Evolutionary conservation across 2,888 invertebrate genomes (phyloP).

Genomic region (Omphaloscelis lunosa): DNA sequence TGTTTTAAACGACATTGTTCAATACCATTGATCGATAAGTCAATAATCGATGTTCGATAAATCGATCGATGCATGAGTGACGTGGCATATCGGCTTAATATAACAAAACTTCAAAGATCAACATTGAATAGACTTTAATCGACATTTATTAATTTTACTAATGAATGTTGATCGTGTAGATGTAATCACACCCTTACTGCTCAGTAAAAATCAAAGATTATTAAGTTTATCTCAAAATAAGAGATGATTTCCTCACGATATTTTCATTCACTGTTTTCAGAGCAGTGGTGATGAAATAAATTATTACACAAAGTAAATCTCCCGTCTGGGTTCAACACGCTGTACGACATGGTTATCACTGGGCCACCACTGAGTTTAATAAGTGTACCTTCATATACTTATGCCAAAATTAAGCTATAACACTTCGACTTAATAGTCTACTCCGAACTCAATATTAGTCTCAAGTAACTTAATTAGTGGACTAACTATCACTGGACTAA

Average conservation of each 20-base stretch:
- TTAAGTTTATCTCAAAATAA: too few species aligned
- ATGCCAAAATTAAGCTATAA: too few species aligned
- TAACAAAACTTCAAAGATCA: background rate
- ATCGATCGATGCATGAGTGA: background rate
- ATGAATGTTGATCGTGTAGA: background rate
- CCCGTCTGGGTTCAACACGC: too few species aligned
- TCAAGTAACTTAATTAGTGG: constrained; percentile 55
- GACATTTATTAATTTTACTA: background rate
- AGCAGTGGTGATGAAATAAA: too few species aligned
- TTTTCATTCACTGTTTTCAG: too few species aligned
- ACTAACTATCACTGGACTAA: constrained; percentile 12
- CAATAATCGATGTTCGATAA: background rate
- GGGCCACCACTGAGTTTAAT: too few species aligned
- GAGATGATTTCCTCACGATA: too few species aligned
- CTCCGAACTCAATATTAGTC: background rate
- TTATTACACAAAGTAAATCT: too few species aligned
- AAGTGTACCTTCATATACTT: too few species aligned
- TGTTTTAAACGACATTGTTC: background rate
- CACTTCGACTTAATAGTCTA: too few species aligned
- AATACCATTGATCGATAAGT: background rate
- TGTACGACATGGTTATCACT: too few species aligned
- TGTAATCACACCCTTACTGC: too few species aligned
- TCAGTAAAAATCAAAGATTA: background rate
- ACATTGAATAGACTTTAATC: background rate
- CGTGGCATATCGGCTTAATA: background rate